Conservation (phyloP, 2,888 invertebrate genomes). For the Drosophila kanekoi region DNA sequence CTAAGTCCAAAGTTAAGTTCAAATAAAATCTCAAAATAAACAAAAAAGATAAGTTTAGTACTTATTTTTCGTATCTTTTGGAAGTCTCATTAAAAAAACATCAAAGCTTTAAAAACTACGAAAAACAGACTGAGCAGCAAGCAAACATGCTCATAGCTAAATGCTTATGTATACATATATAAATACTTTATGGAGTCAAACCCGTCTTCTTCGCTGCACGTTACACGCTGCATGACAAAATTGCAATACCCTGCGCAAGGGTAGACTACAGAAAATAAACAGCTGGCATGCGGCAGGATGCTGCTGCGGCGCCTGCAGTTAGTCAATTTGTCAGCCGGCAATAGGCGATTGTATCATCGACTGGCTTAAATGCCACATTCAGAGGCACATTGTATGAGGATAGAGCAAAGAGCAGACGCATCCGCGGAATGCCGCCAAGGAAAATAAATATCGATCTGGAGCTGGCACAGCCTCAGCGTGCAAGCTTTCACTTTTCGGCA, state of each 20-base stretch:
- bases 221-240: not conserved
- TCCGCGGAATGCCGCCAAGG: constrained; percentile 22
- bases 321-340: constrained; percentile 60
- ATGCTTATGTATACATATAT: too few relatives aligned
- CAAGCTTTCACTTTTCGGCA: constrained; percentile 65
- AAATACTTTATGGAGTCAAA: not conserved
- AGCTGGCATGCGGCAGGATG: constrained; percentile 47
- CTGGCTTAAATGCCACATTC: constrained; percentile 27
- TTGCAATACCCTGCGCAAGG: not conserved
- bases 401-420: constrained; percentile 11
- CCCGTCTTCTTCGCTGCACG: accelerated
- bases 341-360: constrained; percentile 52
- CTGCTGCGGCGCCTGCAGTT: constrained; percentile 22
- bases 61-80: too few relatives aligned
- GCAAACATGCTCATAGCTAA: too few relatives aligned
- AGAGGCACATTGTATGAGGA: constrained; percentile 13
- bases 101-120: too few relatives aligned
- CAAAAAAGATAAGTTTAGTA: too few relatives aligned
- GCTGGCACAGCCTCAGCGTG: constrained; percentile 9
- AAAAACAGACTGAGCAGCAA: too few relatives aligned
- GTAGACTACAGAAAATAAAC: not conserved
- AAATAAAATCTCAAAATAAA: too few relatives aligned
- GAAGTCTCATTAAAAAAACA: too few relatives aligned
- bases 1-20: too few relatives aligned
- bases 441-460: constrained; percentile 19